phyloP scores from a whole-genome alignment of 37 sponge, comb jelly and placozoan genomes.

The Oopsacas minuta region DNA sequence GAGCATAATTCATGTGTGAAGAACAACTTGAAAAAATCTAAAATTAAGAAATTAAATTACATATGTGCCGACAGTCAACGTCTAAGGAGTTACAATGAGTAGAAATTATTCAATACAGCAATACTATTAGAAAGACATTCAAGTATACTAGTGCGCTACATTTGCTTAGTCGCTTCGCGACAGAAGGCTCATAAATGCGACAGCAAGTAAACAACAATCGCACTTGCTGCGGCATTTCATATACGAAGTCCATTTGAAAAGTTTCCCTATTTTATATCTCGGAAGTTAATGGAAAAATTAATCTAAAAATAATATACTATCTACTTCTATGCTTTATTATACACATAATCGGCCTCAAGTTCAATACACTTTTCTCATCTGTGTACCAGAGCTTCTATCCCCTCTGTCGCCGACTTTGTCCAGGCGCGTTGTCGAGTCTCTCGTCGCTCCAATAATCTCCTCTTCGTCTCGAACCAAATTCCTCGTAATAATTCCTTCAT shows the following conservation, averaged over 20 bases:
- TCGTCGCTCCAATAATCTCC: background rate
- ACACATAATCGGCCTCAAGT: background rate
- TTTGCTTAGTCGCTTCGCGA: no score
- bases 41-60: no score
- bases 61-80: no score
- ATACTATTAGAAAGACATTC: no score
- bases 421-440: background rate
- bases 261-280: background rate
- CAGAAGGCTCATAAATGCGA: no score
- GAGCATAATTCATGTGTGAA: background rate
- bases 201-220: no score
- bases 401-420: background rate
- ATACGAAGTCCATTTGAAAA: background rate
- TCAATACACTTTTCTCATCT: background rate
- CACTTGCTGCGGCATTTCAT: no score
- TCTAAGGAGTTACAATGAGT: no score
- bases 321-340: background rate
- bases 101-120: no score
- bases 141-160: no score
- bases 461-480: background rate
- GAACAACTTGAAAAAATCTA: background rate
- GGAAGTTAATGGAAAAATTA: background rate
- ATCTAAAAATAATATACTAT: background rate
- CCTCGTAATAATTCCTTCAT: background rate
- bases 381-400: background rate